Evolutionary conservation across 2,797 vertebrate genomes (phyloP).

Genomic region (Microhierax caerulescens): DNA sequence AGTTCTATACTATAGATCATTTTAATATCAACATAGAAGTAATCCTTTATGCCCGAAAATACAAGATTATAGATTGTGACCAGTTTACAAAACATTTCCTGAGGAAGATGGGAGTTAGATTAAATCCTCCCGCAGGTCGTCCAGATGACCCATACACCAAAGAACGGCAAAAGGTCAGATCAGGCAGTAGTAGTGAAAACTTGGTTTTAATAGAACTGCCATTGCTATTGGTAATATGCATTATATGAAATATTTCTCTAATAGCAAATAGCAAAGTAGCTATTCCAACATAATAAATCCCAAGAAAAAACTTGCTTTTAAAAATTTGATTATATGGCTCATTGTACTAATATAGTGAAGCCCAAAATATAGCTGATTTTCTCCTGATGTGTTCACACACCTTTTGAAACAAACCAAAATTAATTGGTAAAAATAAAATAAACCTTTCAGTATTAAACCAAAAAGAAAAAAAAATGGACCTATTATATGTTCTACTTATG

Average conservation of each 20-base stretch:
- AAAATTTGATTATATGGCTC: background rate
- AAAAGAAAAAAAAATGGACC: background rate
- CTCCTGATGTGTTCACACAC: background rate
- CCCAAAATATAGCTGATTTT: background rate
- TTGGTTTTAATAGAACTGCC: background rate
- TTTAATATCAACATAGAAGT: conserved; percentile 88
- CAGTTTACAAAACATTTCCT: conserved; percentile 87
- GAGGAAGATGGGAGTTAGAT: conserved; percentile 80
- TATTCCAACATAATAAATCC: background rate
- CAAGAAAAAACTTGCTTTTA: background rate
- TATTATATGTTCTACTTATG: background rate
- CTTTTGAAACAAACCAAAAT: background rate
- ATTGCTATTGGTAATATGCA: background rate
- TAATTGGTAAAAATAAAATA: background rate
- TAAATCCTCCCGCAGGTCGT: conserved; percentile 72
- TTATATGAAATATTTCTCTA: background rate
- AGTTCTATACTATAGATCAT: conserved; percentile 85
- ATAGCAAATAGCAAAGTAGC: background rate
- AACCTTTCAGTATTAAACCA: background rate
- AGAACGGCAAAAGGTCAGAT: conserved; percentile 78
- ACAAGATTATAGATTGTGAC: conserved; percentile 86
- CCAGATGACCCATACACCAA: conserved; percentile 85
- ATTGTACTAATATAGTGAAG: background rate
- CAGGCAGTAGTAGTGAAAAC: background rate
- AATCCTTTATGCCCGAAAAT: conserved; percentile 82